Evolutionary conservation across 2,888 invertebrate genomes (phyloP), one percentile per base, ranked within the genome.

Genomic region (Drosophila siamana): DNA sequence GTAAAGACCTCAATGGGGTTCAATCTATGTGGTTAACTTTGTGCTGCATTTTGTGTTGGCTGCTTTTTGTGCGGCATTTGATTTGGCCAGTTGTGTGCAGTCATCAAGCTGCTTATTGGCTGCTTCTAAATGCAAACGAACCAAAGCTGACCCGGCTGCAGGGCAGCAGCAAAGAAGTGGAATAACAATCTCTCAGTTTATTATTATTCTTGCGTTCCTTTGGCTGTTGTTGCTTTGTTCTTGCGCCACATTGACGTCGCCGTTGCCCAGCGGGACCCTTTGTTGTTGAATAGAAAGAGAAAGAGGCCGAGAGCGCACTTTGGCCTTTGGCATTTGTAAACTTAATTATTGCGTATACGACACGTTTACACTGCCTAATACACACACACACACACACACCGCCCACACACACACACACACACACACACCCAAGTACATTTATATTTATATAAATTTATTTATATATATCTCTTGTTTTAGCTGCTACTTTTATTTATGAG

Each of bases 401-500:
- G 19, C 19, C 19, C 19, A 19, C 19, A 19, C 19, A 19, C 19
- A 3, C 19, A 19, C 19, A 19, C 19, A 19, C 1, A 33, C 28
- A 28, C 15, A n/a, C n/a, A n/a, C n/a, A n/a, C 47, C 15, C 43
- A 33, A 46, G 44, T 7, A 38, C 44, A 28, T 13, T 24, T 48
- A 43, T 5, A 8, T 41, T 19, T 15, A 5, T 33, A 33, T 22
- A 22, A 24, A 15, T 46, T 30, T 26, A 41, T 28, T 13, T 30
- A 8, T 16, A 24, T 36, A 28, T 26, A 55, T 30, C 24, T 26
- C 19, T 26, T 26, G 26, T 57, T 26, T 30, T 55, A 19, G 56
- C 16, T 55, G 40, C 43, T 69, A 24, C 44, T 22, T 43, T 80
- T 78, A 86, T 83, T 83, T 83, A 86, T 88, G 74, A 65, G 64